Percentiles rank a stretch among this genome's conserved stretches.
Conservation (phyloP, 2,888 invertebrate genomes). For the Caenorhabditis parvicauda region DNA sequence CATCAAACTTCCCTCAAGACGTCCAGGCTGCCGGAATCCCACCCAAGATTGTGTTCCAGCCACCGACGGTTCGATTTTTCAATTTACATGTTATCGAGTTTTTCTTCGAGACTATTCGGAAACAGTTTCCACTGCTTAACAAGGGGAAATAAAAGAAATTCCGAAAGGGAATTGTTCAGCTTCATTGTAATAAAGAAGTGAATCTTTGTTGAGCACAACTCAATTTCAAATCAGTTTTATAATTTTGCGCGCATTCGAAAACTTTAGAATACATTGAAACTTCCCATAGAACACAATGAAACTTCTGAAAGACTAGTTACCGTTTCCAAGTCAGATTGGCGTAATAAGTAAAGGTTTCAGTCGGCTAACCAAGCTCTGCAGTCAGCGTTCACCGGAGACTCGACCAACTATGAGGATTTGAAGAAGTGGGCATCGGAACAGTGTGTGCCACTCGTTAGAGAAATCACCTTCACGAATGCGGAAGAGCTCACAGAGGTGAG, state of each 20-base stretch:
- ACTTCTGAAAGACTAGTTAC: too few species aligned
- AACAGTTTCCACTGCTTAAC: background rate
- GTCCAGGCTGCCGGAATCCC: slow-evolving; percentile 15
- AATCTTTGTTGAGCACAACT: too few species aligned
- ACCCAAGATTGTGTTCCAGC: slow-evolving; percentile 19
- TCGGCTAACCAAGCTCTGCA: slow-evolving; percentile 11
- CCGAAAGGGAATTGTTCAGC: too few species aligned
- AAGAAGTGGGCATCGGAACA: slow-evolving; percentile 81
- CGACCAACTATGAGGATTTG: slow-evolving; percentile 19
- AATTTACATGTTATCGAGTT: slow-evolving; percentile 22
- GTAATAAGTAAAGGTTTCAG: background rate
- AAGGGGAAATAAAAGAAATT: background rate
- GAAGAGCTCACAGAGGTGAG: slow-evolving; percentile 68
- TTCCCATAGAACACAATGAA: too few species aligned
- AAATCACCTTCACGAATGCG: slow-evolving; percentile 99
- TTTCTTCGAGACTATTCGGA: background rate
- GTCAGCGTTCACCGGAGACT: slow-evolving; percentile 21
- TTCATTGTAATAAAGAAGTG: too few species aligned
- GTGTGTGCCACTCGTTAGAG: slow-evolving; percentile 92
- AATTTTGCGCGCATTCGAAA: too few species aligned
- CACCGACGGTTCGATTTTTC: too few species aligned
- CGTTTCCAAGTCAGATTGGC: too few species aligned
- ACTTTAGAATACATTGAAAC: too few species aligned
- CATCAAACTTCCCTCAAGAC: slow-evolving; percentile 26
- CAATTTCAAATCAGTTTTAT: too few species aligned